Evolutionary conservation across 2,113 vertebrate genomes (phyloP), one percentile per base, ranked within the genome.

Genomic region (Carassius gibelio): DNA sequence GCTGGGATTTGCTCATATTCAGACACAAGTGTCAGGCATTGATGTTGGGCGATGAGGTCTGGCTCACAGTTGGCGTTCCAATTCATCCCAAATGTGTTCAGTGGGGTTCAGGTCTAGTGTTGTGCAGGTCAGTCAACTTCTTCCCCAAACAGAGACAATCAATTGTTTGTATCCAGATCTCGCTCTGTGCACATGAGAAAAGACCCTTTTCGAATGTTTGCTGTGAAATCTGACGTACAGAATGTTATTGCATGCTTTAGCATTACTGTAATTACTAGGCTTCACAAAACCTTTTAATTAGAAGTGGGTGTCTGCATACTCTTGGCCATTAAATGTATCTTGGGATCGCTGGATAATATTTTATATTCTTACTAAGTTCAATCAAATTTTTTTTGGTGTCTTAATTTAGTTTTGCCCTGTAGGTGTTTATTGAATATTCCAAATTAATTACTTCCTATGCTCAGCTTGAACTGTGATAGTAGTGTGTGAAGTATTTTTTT

Each of bases 381-480:
- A 19, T 19, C 30, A 1, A 3, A 42, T 42, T 45, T 2, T 9
- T 19, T 38, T 69, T 42, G 38, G 34, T 2, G 17, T 45, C 69
- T 38, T 34, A 14, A 30, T 9, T 36, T 19, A 45, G 5, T 68
- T 61, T 4, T 80, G 52, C 50, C 34, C 21, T 68, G 34, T 11
- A 64, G n/a, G 7, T 69, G 71, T 75, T 59, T 86, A n/a, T 68
- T 38, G 34, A 61, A 69, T 66, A 74, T 26, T 23, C 42, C 23
- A 42, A 86, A 86, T 83, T 34, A 21, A 85, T 72, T 30, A 42
- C 74, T 10, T 66, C 64, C 38, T 75, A 5, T 19, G 52, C 26
- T 71, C 26, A 3, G 45, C 34, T 52, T 82, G 34, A 42, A 64
- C 15, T 69, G 8, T 38, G 34, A 69, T 69, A 36, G 36, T 71